Evolutionary conservation across 2,888 invertebrate genomes (phyloP), one percentile per base, ranked within the genome.

Genomic region (Clepsis dumicolana): DNA sequence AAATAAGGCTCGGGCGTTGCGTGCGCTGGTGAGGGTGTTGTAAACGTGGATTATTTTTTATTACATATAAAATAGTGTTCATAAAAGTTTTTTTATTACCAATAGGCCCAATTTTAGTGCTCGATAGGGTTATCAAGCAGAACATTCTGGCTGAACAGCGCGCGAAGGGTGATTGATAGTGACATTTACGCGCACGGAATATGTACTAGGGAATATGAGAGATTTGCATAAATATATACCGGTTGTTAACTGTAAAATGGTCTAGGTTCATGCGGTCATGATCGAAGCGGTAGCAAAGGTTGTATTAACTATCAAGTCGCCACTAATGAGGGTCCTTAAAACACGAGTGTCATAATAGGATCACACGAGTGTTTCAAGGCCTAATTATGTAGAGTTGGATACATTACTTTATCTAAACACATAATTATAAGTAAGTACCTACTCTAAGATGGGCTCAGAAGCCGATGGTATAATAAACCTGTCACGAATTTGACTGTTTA

Each of bases 41-140:
- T 63, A 67, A 67, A 67, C 41, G 57, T 52, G 50, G 56, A 67
- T 63, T 63, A 63, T 66, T 67, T 66, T 67, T 67, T 56, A 63
- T 62, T 67, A 38, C 57, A 50, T 41, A 67, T 67, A 63, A 67
- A 67, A 57, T 67, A 63, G 67, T 67, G 67, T 52, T 57, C 63
- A 67, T 67, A 67, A 67, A 67, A 63, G 57, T 38, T 67, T 67
- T 65, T 67, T 67, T 67, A 67, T 52, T 67, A 67, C 63, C 63
- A 52, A 67, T 67, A 57, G 63, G 67, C 38, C 56, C 67, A 67
- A 67, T 67, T 67, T 67, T 67, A 67, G 67, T 67, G 63, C 63
- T 67, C 67, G 67, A 67, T 67, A 67, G 67, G 63, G 67, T 67
- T 67, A 67, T 67, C 67, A 67, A 67, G 62, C 62, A 63, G 67